Conservation (phyloP, 1,140 invertebrate species). For the Cydia pomonella region DNA sequence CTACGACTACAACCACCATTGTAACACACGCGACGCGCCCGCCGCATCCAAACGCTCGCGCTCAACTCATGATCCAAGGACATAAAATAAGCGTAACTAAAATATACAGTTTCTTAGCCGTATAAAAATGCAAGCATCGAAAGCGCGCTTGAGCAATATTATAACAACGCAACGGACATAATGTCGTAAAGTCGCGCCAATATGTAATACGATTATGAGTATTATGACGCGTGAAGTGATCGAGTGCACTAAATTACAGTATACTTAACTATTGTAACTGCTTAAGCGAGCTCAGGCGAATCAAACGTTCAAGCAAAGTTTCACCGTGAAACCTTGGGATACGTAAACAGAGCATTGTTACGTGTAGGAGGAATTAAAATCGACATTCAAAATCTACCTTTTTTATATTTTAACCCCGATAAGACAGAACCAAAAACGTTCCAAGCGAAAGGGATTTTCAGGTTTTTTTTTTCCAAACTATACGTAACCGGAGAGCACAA, state of each 20-base stretch:
- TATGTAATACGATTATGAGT: slow-evolving; percentile 35
- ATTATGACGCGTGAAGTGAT: slow-evolving; percentile 44
- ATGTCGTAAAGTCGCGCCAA: slow-evolving; percentile 42
- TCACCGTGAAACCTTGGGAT: not conserved
- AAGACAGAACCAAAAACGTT: too few species aligned
- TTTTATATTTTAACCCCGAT: too few species aligned
- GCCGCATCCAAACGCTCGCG: slow-evolving; percentile 47
- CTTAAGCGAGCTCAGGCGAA: not conserved
- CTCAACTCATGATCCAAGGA: slow-evolving; percentile 68
- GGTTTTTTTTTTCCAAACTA: too few species aligned
- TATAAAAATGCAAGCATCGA: slow-evolving; percentile 56
- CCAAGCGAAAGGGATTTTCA: too few species aligned
- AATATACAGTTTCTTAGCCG: slow-evolving; percentile 58
- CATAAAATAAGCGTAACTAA: slow-evolving; percentile 70
- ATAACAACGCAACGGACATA: slow-evolving; percentile 43
- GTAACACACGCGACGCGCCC: slow-evolving; percentile 37
- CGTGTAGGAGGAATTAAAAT: not conserved
- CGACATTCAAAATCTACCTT: too few species aligned
- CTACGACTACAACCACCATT: slow-evolving; percentile 31
- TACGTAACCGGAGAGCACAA: not conserved
- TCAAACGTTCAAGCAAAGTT: not conserved
- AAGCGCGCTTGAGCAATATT: slow-evolving; percentile 62
- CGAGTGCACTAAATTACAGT: slow-evolving; percentile 45
- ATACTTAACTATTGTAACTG: slow-evolving; percentile 38
- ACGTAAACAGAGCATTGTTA: slow-evolving; percentile 17